phyloP scores from a whole-genome alignment of 2,797 vertebrate genomes.

The Syngnathus acus region DNA sequence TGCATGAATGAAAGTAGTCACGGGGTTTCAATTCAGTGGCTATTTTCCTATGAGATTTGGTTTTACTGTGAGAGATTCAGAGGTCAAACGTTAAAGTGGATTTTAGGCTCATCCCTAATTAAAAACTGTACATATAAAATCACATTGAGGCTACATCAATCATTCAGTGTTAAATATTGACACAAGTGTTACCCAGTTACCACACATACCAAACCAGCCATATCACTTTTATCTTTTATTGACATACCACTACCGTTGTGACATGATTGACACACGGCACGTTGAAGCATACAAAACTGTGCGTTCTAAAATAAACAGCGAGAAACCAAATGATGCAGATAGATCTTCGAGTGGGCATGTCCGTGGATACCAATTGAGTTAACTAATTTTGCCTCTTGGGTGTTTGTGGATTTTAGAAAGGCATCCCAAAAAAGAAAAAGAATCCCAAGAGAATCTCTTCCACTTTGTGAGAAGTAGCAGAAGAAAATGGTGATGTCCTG shows the following conservation, averaged over 20 bases:
- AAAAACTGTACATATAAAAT: too few species aligned
- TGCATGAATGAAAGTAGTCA: too few species aligned
- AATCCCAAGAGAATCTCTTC: neutral
- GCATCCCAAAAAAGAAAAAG: neutral
- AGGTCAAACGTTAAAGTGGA: too few species aligned
- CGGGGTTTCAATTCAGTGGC: too few species aligned
- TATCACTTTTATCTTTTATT: neutral
- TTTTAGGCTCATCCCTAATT: too few species aligned
- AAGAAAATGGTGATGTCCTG: neutral
- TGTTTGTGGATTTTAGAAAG: neutral
- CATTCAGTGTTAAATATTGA: neutral
- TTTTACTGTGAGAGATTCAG: too few species aligned
- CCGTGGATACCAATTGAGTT: neutral
- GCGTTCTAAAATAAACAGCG: constrained; percentile 18
- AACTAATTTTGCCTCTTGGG: neutral
- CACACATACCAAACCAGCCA: neutral
- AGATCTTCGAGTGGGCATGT: neutral
- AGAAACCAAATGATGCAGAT: neutral
- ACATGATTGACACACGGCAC: constrained; percentile 26
- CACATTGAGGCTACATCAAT: too few species aligned
- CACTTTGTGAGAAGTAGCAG: neutral
- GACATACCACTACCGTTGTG: constrained; percentile 32
- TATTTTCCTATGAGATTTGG: too few species aligned
- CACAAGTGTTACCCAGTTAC: neutral
- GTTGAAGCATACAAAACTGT: constrained; percentile 31